Percentiles rank a stretch among this genome's conserved stretches.
These are phyloP conservation scores for Picus viridis DNA, from an alignment of 2,797 vertebrate species.

Conservation along the genomic window DNA sequence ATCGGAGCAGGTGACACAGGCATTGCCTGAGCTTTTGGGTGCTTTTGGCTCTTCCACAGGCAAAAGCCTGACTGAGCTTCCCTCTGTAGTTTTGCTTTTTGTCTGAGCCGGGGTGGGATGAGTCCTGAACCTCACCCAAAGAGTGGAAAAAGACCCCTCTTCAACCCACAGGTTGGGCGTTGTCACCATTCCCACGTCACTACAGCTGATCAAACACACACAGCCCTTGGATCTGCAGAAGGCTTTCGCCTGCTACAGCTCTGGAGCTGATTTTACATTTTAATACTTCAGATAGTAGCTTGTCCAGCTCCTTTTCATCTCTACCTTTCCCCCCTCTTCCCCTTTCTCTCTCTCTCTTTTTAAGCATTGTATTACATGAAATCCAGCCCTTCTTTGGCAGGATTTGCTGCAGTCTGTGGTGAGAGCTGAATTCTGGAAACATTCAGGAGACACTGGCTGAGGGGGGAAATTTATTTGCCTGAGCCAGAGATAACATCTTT, in stretches of 20 bases:
- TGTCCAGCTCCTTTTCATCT: conserved; percentile 64
- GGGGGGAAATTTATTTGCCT: conserved; percentile 65
- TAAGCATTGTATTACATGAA: conserved; percentile 63
- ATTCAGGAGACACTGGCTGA: conserved; percentile 60
- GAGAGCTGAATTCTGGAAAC: conserved; percentile 62
- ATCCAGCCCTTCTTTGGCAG: conserved; percentile 67
- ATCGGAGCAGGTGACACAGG: neutral
- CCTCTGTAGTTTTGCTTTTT: neutral
- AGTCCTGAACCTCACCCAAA: conserved; percentile 9
- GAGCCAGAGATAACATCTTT: conserved; percentile 68
- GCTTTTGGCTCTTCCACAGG: neutral
- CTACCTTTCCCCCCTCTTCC: neutral
- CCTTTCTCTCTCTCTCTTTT: conserved; percentile 19
- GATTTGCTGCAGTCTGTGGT: conserved; percentile 68
- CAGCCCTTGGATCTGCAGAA: conserved; percentile 34
- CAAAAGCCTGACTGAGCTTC: neutral
- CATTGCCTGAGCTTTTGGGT: conserved; percentile 35
- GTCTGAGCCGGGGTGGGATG: neutral
- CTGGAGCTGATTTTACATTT: conserved; percentile 62
- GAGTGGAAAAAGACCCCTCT: neutral
- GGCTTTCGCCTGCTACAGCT: conserved; percentile 22
- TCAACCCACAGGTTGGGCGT: conserved; percentile 58
- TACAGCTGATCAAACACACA: conserved; percentile 51
- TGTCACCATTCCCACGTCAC: conserved; percentile 40
- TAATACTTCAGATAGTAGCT: conserved; percentile 55